Evolutionary conservation across 2,113 vertebrate species (phyloP).

Genomic region (Siniperca knerii): DNA sequence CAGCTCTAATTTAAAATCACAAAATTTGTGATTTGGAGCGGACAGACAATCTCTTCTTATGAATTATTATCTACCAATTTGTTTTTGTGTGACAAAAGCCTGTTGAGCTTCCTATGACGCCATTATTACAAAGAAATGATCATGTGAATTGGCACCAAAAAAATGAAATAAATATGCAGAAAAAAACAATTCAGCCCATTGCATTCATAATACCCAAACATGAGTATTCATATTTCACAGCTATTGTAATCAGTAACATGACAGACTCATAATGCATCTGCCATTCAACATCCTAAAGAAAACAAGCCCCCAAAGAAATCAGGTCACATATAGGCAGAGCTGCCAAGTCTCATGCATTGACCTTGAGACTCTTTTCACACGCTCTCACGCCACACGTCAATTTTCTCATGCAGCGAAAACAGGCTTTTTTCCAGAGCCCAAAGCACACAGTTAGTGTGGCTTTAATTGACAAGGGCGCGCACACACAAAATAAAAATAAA

Average conservation of each 20-base stretch:
- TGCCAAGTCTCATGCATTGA: no score
- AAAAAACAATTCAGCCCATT: neutral
- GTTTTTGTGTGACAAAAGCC: neutral
- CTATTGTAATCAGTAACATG: neutral
- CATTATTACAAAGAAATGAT: neutral
- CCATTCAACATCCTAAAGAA: neutral
- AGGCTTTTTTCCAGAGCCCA: no score
- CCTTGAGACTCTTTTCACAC: no score
- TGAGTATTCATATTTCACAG: conserved; percentile 7
- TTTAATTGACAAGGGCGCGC: no score
- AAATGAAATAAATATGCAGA: neutral
- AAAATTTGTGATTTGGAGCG: neutral
- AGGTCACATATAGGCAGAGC: no score
- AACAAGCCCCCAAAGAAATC: neutral
- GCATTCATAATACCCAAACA: neutral
- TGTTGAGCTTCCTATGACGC: neutral
- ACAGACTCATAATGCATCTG: neutral
- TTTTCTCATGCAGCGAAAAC: no score
- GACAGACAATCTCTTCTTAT: no score
- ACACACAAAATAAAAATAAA: no score
- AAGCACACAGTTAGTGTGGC: no score
- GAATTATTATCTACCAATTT: neutral
- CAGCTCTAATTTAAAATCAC: neutral
- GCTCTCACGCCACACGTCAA: no score
- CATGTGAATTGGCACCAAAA: neutral